A percentile compares a stretch with the other conserved stretches of the same genome.
These are phyloP conservation scores for Macquaria australasica DNA, from an alignment of 2,113 vertebrate genomes.

Conservation along the genomic window DNA sequence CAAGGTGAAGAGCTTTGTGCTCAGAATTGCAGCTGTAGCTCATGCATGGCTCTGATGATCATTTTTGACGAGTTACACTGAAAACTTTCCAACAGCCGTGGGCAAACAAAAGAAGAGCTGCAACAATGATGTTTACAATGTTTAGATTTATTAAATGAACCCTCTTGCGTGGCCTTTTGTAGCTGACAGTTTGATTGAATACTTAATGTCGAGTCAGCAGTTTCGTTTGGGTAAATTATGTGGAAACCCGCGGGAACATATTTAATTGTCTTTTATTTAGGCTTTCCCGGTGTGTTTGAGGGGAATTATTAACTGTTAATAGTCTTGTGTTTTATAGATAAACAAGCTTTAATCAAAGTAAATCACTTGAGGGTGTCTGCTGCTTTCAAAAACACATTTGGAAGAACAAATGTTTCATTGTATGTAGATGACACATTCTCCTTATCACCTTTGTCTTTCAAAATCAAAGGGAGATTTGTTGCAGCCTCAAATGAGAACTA, in stretches of 20 bases:
- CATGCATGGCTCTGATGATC: neutral
- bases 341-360: constrained; percentile 58
- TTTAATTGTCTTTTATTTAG: constrained; percentile 57
- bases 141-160: constrained; percentile 22
- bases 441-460: constrained; percentile 5
- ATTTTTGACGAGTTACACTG: constrained; percentile 9
- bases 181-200: constrained; percentile 21
- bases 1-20: constrained; percentile 6
- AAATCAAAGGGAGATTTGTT: constrained; percentile 27
- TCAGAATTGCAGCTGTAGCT: neutral
- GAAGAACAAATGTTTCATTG: constrained; percentile 22
- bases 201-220: constrained; percentile 15
- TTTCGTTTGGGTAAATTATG: constrained; percentile 49
- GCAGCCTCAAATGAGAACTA: constrained; percentile 12
- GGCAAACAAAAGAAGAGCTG: constrained; percentile 12
- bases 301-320: constrained; percentile 50
- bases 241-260: constrained; percentile 36
- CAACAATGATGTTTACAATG: constrained; percentile 11
- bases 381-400: constrained; percentile 46
- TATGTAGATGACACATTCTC: constrained; percentile 27
- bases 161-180: neutral
- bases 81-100: neutral
- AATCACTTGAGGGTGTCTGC: constrained; percentile 24
- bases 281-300: constrained; percentile 32
- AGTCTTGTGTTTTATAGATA: constrained; percentile 40